Evolutionary conservation across 2,888 invertebrate genomes (phyloP).

Genomic region (Glyphotaelius pellucidus): DNA sequence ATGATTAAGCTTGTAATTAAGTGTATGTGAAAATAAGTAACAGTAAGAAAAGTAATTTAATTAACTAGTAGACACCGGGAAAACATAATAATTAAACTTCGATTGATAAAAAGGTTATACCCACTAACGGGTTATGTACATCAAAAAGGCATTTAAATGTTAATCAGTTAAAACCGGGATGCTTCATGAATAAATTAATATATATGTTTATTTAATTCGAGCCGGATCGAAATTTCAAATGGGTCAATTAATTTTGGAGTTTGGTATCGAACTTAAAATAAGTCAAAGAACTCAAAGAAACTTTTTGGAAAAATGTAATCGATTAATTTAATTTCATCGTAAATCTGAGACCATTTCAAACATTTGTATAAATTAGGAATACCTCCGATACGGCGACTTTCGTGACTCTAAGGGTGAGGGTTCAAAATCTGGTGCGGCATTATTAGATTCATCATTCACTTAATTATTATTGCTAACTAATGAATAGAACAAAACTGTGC

Average conservation of each 20-base stretch:
- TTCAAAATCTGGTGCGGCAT: neutral
- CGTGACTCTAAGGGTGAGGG: neutral
- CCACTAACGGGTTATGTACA: constrained; percentile 6
- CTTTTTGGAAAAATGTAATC: neutral
- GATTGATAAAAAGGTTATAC: neutral
- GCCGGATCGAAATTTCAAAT: constrained; percentile 21
- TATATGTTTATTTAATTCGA: neutral
- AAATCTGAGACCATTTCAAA: neutral
- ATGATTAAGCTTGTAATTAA: neutral
- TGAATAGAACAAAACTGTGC: neutral
- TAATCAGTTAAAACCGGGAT: constrained; percentile 59
- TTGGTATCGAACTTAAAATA: neutral
- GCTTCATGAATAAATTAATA: constrained; percentile 60
- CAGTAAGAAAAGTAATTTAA: neutral
- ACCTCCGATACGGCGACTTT: neutral
- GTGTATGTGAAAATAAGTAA: neutral
- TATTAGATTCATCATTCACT: neutral
- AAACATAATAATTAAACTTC: neutral
- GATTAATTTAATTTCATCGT: neutral
- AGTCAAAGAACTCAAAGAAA: neutral
- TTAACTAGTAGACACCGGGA: neutral
- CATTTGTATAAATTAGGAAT: neutral
- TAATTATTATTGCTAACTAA: neutral
- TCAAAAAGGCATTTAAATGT: constrained; percentile 60
- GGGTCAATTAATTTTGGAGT: neutral